Evolutionary conservation across 2,113 vertebrate species (phyloP).

Genomic region (Brachypodius melanocephalos): DNA sequence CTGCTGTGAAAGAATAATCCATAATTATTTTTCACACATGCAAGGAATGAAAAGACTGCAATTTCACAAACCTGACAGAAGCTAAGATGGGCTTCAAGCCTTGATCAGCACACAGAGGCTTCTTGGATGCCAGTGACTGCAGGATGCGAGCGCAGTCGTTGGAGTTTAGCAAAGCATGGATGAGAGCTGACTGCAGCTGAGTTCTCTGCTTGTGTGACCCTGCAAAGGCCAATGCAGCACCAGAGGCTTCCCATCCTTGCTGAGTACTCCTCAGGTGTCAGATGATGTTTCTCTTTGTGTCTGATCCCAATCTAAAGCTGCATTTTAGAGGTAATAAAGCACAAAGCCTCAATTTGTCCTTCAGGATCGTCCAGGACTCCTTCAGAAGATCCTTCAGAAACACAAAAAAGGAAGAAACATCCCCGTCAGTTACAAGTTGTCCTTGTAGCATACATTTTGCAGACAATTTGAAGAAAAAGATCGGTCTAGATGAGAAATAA

Average conservation of each 20-base stretch:
- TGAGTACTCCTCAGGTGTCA: not conserved
- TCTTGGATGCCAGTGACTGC: not conserved
- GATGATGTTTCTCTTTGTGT: not conserved
- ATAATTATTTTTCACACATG: not conserved
- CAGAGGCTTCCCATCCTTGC: not conserved
- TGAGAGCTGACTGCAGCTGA: rapidly evolving
- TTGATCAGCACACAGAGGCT: not conserved
- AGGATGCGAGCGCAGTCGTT: rapidly evolving
- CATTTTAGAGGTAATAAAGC: not conserved
- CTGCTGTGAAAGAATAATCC: not conserved
- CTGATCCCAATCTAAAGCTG: not conserved
- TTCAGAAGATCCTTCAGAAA: not conserved
- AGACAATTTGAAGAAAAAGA: not conserved
- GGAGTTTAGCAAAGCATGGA: not conserved
- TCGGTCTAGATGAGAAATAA: not conserved
- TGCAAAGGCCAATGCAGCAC: not conserved
- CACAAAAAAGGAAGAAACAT: not conserved
- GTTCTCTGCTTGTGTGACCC: not conserved
- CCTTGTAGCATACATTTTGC: not conserved
- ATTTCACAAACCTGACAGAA: not conserved
- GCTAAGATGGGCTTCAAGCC: not conserved
- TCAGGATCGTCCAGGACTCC: not conserved
- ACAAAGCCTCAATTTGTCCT: not conserved
- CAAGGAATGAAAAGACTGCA: not conserved
- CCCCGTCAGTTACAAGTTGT: not conserved